phyloP scores from a whole-genome alignment of 2,888 invertebrate genomes.

The Microctonus aethiopoides region DNA sequence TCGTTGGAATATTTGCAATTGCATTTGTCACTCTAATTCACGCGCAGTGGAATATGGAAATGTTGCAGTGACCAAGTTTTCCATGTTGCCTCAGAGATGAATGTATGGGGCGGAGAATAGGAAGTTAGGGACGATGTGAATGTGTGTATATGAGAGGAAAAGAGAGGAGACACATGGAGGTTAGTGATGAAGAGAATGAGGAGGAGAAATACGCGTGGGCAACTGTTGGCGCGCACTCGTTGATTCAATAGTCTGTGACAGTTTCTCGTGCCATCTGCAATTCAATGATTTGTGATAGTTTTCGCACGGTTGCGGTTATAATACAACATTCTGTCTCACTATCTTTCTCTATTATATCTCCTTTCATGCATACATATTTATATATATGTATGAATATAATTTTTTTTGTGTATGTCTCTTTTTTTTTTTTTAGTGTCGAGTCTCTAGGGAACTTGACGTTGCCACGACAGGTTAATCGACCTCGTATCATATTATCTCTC shows the following conservation, averaged over 20 bases:
- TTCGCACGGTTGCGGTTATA: constrained; percentile 42
- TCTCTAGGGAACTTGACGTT: constrained; percentile 6
- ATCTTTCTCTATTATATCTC: not conserved
- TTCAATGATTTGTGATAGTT: constrained; percentile 56
- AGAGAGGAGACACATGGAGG: not conserved
- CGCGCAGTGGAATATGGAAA: not conserved
- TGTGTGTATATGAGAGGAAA: not conserved
- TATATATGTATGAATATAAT: not conserved
- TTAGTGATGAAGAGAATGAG: not conserved
- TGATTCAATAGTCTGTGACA: constrained; percentile 47
- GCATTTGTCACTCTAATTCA: constrained; percentile 21
- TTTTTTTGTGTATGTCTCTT: not conserved
- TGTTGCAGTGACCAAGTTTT: constrained; percentile 20
- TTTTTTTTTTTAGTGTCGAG: not conserved
- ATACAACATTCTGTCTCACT: not conserved
- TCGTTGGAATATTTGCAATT: not conserved
- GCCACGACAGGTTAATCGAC: constrained; percentile 18
- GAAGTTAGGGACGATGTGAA: not conserved
- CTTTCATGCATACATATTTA: not conserved
- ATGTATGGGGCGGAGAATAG: not conserved
- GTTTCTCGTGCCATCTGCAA: constrained; percentile 51
- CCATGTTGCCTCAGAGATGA: not conserved
- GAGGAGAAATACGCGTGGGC: constrained; percentile 30
- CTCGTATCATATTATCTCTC: constrained; percentile 2
- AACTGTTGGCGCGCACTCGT: constrained; percentile 13